Conservation (phyloP, 2,888 invertebrate species). For the Leuctra nigra region DNA sequence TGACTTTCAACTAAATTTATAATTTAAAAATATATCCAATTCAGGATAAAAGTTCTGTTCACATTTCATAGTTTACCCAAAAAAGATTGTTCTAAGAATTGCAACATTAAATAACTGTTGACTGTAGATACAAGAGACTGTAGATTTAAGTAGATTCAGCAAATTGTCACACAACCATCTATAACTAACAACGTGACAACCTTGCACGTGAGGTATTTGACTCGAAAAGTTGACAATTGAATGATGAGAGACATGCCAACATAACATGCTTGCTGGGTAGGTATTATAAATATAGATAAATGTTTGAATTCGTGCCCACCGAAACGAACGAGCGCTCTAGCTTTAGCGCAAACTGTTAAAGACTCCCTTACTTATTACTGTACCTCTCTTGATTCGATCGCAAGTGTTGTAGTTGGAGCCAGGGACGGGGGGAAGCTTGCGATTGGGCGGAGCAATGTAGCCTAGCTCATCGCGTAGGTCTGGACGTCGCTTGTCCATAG, state of each 20-base stretch:
- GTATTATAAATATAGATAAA: background rate
- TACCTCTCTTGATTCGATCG: slow-evolving; percentile 90
- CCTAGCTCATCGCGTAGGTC: slow-evolving; percentile 82
- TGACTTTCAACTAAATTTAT: no score
- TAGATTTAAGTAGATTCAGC: no score
- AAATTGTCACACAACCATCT: no score
- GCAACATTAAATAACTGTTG: no score
- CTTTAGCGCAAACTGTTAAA: slow-evolving; percentile 13
- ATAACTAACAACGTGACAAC: no score
- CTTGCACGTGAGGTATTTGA: no score
- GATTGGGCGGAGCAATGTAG: slow-evolving; percentile 88
- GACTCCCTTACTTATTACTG: slow-evolving; percentile 74
- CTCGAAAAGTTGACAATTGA: no score
- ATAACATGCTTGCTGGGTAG: background rate
- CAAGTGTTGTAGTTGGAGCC: slow-evolving; percentile 92
- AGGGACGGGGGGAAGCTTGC: slow-evolving; percentile 86
- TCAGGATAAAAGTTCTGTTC: no score
- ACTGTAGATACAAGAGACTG: no score
- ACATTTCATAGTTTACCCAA: no score
- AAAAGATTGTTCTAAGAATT: no score
- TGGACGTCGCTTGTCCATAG: slow-evolving; percentile 76
- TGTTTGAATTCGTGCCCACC: slow-evolving; percentile 11
- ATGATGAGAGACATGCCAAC: background rate
- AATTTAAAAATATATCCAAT: no score
- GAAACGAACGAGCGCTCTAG: slow-evolving; percentile 11